Percentiles rank a stretch among this genome's conserved stretches.
Conservation (phyloP, 2,888 invertebrate species). For the Xiphydria camelus region DNA sequence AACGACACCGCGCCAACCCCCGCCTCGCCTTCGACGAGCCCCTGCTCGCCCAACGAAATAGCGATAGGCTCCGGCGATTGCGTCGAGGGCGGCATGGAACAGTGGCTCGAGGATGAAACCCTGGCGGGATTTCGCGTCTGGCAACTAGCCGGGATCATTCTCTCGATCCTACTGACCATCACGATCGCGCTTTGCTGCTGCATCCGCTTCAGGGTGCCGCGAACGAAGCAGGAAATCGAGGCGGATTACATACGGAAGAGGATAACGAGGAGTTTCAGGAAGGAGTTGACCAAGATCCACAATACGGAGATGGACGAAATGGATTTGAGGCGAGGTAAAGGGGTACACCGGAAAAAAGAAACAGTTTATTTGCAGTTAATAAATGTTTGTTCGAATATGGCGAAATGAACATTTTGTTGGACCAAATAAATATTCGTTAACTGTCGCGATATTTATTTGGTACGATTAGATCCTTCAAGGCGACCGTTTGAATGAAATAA, state of each 20-base stretch:
- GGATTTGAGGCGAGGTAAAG: constrained; percentile 73
- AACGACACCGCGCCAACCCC: constrained; percentile 8
- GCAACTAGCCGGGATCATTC: constrained; percentile 63
- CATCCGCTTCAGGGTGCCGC: constrained; percentile 85
- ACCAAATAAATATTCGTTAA: no score
- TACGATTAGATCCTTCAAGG: background rate
- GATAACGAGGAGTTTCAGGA: constrained; percentile 80
- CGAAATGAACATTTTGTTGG: no score
- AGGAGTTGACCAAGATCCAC: constrained; percentile 78
- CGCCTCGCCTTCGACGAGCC: constrained; percentile 24
- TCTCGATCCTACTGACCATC: constrained; percentile 44
- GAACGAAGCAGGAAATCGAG: constrained; percentile 94
- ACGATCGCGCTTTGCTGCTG: constrained; percentile 84
- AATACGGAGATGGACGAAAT: constrained; percentile 86
- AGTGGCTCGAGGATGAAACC: constrained; percentile 75
- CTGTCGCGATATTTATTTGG: no score
- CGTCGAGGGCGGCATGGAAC: constrained; percentile 45
- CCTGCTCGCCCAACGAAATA: constrained; percentile 37
- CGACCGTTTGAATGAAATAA: background rate
- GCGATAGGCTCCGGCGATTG: constrained; percentile 39
- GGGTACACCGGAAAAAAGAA: background rate
- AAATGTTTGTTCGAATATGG: no score
- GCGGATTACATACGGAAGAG: constrained; percentile 86
- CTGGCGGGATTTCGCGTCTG: constrained; percentile 75
- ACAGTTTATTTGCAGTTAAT: no score